Conservation (phyloP, 92 coral and sea anemone genomes). For the Siderastrea radians region DNA sequence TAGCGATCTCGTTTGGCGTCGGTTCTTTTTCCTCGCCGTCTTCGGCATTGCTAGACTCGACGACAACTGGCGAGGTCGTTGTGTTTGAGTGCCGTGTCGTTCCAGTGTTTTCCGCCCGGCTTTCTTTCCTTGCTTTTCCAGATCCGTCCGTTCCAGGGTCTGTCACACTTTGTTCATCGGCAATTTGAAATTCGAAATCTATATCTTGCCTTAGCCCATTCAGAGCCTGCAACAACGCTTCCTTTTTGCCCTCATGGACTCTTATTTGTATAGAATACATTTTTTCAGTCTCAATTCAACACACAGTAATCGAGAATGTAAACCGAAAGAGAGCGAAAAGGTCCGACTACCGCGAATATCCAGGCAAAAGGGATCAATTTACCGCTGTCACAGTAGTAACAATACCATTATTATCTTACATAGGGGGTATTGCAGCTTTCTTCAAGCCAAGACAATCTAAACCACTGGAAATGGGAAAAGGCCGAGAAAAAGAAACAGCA, state of each 20-base stretch:
- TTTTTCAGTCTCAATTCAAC: not conserved
- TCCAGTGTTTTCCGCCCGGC: not conserved
- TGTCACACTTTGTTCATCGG: not conserved
- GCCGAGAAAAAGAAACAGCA: not conserved
- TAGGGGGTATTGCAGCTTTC: constrained; percentile 11
- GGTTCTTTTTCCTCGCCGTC: not conserved
- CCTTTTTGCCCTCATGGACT: not conserved
- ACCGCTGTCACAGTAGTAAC: not conserved
- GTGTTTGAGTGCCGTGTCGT: too few species aligned
- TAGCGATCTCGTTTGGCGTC: constrained; percentile 10
- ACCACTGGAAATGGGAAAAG: constrained; percentile 9
- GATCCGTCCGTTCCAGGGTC: not conserved
- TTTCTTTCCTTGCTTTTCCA: not conserved
- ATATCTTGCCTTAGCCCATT: not conserved
- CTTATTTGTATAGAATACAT: not conserved
- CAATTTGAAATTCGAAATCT: not conserved
- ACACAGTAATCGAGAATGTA: not conserved
- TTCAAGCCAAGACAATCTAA: constrained; percentile 8
- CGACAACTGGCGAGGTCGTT: not conserved
- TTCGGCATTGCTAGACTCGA: not conserved
- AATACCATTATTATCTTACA: constrained; percentile 4
- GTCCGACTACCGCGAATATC: not conserved
- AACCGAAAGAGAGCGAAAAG: not conserved
- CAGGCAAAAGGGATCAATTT: constrained; percentile 5
- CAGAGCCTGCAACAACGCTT: not conserved